Evolutionary conservation across 2,113 vertebrate genomes (phyloP).

Genomic region (Propithecus coquereli): DNA sequence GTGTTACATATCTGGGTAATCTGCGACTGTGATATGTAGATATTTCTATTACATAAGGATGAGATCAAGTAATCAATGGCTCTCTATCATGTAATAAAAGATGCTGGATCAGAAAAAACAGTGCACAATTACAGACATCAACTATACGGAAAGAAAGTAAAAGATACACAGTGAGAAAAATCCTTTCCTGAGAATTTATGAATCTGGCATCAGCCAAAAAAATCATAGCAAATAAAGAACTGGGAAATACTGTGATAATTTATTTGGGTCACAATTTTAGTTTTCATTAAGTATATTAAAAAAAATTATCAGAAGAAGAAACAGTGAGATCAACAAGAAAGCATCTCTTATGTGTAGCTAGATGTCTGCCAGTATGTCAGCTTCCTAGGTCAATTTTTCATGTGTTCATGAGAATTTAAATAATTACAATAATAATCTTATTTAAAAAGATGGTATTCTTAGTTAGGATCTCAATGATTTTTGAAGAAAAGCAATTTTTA

Average conservation of each 20-base stretch:
- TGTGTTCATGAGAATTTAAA: background rate
- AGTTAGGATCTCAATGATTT: background rate
- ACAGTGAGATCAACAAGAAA: background rate
- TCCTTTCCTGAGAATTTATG: background rate
- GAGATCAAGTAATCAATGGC: background rate
- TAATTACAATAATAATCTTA: background rate
- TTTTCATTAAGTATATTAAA: slow-evolving; percentile 40
- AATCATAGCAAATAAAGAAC: slow-evolving; percentile 41
- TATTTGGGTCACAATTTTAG: slow-evolving; percentile 27
- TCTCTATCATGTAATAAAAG: background rate
- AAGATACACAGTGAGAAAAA: slow-evolving; percentile 23
- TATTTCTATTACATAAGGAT: slow-evolving; percentile 14
- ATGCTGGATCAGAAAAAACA: background rate
- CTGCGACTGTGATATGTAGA: slow-evolving; percentile 19
- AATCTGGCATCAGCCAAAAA: background rate
- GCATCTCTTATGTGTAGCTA: background rate
- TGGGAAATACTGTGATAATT: background rate
- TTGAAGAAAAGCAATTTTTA: background rate
- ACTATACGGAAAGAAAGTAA: background rate
- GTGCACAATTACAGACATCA: background rate
- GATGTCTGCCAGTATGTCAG: background rate
- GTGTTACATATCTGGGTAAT: background rate
- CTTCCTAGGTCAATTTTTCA: background rate
- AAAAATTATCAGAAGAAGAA: slow-evolving; percentile 6
- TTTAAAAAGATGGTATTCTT: background rate